phyloP scores from a whole-genome alignment of 2,888 invertebrate species.

The Syrphus vitripennis region DNA sequence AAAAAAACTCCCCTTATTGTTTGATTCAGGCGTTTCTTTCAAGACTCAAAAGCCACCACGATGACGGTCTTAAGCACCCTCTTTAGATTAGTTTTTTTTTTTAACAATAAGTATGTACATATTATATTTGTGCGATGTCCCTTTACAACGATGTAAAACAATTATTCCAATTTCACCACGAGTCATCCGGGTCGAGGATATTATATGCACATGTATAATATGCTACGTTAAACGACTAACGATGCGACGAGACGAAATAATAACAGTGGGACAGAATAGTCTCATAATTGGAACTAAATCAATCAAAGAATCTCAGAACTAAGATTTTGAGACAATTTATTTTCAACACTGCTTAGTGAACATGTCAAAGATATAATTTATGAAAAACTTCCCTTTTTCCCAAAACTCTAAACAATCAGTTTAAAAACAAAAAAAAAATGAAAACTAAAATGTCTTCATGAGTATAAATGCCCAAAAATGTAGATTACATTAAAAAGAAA shows the following conservation, averaged over 20 bases:
- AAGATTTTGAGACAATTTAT: too few species aligned
- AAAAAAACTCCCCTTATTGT: neutral
- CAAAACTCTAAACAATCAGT: too few species aligned
- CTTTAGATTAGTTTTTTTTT: conserved; percentile 31
- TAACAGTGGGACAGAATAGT: neutral
- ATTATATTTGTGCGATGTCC: conserved; percentile 9
- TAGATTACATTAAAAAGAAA: neutral
- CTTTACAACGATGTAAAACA: conserved; percentile 23
- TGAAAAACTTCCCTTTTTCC: too few species aligned
- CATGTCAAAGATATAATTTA: too few species aligned
- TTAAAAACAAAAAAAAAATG: too few species aligned
- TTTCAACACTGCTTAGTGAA: too few species aligned
- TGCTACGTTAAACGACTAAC: conserved; percentile 18
- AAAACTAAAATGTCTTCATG: too few species aligned
- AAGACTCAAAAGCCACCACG: neutral
- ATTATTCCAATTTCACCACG: conserved; percentile 2
- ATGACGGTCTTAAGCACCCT: conserved; percentile 38
- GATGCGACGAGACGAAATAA: too few species aligned
- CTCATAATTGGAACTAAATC: neutral
- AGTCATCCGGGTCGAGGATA: conserved; percentile 50
- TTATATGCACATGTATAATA: conserved; percentile 45
- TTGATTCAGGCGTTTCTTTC: conserved; percentile 2
- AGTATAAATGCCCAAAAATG: too few species aligned
- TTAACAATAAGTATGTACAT: neutral
- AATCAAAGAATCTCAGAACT: neutral